A percentile compares a stretch with the other conserved stretches of the same genome.
phyloP scores from a whole-genome alignment of 2,797 vertebrate species.

The Hozukius guyotensis region DNA sequence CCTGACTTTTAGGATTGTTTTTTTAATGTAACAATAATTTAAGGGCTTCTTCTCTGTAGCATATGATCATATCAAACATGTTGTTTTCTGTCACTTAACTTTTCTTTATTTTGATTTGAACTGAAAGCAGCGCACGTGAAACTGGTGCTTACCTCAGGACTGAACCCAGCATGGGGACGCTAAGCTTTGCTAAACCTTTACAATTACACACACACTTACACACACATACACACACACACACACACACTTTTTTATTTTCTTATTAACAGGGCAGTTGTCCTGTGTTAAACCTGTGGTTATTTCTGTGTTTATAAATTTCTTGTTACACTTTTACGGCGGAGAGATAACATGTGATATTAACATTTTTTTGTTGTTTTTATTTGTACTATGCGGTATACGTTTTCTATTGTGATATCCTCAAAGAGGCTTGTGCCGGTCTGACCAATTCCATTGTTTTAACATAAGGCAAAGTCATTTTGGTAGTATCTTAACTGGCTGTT shows the following conservation, averaged over 20 bases:
- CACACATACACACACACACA: conserved; percentile 14
- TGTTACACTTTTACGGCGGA: conserved; percentile 67
- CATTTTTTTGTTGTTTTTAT: conserved; percentile 60
- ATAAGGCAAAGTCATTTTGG: conserved; percentile 53
- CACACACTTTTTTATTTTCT: conserved; percentile 24
- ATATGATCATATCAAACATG: conserved; percentile 78
- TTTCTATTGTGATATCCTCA: conserved; percentile 68
- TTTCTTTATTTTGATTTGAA: conserved; percentile 65
- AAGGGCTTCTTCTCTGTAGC: conserved; percentile 80
- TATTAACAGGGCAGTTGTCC: conserved; percentile 68
- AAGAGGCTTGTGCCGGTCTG: conserved; percentile 69
- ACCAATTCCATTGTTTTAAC: conserved; percentile 55
- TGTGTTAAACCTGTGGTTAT: conserved; percentile 85
- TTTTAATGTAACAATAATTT: conserved; percentile 66
- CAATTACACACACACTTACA: conserved; percentile 37
- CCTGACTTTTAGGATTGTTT: conserved; percentile 61
- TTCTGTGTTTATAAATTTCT: conserved; percentile 75
- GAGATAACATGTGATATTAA: conserved; percentile 76
- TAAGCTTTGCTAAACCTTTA: conserved; percentile 75
- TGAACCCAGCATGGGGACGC: conserved; percentile 79
- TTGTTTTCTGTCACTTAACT: conserved; percentile 67
- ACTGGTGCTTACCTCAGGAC: conserved; percentile 87
- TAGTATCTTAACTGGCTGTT: conserved; percentile 44
- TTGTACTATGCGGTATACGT: conserved; percentile 71
- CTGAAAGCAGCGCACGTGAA: conserved; percentile 79